A percentile compares a stretch with the other conserved stretches of the same genome.
Evolutionary conservation across 2,113 vertebrate species (phyloP).

Genomic region (Asarcornis scutulata): DNA sequence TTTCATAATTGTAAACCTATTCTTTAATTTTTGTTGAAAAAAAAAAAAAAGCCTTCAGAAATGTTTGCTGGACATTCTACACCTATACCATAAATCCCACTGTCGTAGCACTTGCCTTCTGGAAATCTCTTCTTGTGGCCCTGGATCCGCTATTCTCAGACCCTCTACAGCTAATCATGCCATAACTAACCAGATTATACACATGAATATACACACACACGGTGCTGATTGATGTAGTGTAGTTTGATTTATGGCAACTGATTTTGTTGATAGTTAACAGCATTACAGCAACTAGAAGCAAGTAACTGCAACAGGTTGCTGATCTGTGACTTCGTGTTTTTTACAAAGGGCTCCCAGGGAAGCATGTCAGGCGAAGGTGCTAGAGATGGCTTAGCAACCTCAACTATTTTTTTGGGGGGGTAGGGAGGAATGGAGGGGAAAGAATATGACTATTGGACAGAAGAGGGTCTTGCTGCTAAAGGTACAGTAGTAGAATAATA

Average conservation of each 20-base stretch:
- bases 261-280: neutral
- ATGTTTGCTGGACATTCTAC: neutral
- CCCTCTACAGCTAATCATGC: neutral
- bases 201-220: neutral
- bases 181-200: neutral
- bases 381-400: neutral
- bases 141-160: neutral
- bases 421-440: too few relatives aligned
- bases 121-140: neutral
- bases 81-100: neutral
- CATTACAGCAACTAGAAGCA: neutral
- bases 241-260: neutral
- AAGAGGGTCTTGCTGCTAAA: neutral
- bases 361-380: neutral
- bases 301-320: neutral
- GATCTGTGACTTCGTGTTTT: neutral
- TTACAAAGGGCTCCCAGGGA: neutral
- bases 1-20: neutral
- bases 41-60: neutral
- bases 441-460: neutral
- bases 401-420: neutral
- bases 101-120: neutral
- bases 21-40: neutral
- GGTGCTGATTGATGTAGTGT: neutral
- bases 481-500: neutral